phyloP scores from a whole-genome alignment of 2,113 vertebrate species.

The Bubo scandiacus region DNA sequence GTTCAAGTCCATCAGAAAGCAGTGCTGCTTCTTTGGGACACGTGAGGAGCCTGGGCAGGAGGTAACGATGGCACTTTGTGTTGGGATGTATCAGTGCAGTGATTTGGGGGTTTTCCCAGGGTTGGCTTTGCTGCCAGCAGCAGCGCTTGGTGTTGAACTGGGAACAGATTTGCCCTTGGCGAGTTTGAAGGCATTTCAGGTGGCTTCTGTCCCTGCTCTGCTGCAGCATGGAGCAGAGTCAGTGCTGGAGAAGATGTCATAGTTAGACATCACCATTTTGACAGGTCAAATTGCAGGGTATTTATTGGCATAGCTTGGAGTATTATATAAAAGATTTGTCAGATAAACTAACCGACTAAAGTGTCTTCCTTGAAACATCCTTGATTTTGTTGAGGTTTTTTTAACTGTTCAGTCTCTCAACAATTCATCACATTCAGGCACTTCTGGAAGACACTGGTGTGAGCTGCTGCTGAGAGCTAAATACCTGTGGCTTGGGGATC shows the following conservation, averaged over 20 bases:
- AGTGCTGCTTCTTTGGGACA: background rate
- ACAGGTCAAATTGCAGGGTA: background rate
- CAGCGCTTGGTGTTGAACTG: background rate
- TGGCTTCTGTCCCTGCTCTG: background rate
- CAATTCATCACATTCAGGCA: background rate
- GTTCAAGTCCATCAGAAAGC: background rate
- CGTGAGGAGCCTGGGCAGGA: background rate
- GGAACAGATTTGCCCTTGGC: background rate
- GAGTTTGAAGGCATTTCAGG: background rate
- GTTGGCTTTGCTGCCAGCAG: background rate
- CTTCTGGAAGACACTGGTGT: background rate
- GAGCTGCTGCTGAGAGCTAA: background rate
- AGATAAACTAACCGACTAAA: background rate
- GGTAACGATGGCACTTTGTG: fast-evolving
- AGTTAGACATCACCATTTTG: background rate
- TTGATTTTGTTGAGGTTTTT: background rate
- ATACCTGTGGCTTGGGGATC: background rate
- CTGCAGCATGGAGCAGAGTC: background rate
- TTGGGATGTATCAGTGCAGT: background rate
- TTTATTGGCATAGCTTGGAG: background rate
- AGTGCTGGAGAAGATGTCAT: background rate
- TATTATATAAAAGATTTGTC: background rate
- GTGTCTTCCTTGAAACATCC: background rate
- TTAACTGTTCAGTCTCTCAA: background rate
- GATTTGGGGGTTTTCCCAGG: background rate